phyloP scores from a whole-genome alignment of 2,888 invertebrate genomes.

The Creontiades dilutus region DNA sequence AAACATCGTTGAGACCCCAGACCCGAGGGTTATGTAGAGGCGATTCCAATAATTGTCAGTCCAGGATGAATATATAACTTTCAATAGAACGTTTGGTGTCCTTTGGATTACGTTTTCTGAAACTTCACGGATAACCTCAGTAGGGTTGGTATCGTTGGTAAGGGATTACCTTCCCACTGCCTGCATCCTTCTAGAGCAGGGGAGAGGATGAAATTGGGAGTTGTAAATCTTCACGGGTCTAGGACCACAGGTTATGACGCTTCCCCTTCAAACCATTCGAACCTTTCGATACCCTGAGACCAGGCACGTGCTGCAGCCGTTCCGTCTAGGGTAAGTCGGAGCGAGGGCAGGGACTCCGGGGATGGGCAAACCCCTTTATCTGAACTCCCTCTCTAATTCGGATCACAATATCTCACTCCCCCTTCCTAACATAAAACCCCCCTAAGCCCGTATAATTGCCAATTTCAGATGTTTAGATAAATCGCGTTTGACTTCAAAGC shows the following conservation, averaged over 20 bases:
- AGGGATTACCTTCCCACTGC: too few species aligned
- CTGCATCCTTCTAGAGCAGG: neutral
- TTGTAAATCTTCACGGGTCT: conserved; percentile 60
- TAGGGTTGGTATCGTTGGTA: too few species aligned
- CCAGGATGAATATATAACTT: too few species aligned
- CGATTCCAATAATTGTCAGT: too few species aligned
- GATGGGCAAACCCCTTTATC: neutral
- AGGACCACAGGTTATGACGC: conserved; percentile 63
- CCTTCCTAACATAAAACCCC: neutral
- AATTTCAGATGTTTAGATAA: conserved; percentile 55
- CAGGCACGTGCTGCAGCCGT: conserved; percentile 29
- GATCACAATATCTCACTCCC: conserved; percentile 38
- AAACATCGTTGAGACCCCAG: too few species aligned
- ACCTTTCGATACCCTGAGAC: conserved; percentile 13
- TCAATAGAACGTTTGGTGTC: too few species aligned
- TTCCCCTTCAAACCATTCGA: conserved; percentile 38
- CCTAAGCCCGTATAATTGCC: conserved; percentile 54
- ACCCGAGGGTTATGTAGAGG: too few species aligned
- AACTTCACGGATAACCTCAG: too few species aligned
- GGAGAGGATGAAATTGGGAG: conserved; percentile 1
- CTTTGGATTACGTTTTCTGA: too few species aligned
- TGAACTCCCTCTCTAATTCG: neutral
- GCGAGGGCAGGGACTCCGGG: neutral
- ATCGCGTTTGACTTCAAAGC: neutral
- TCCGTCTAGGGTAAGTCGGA: neutral